Conservation (phyloP, 2,888 invertebrate species). For the Bhutanitis thaidina region DNA sequence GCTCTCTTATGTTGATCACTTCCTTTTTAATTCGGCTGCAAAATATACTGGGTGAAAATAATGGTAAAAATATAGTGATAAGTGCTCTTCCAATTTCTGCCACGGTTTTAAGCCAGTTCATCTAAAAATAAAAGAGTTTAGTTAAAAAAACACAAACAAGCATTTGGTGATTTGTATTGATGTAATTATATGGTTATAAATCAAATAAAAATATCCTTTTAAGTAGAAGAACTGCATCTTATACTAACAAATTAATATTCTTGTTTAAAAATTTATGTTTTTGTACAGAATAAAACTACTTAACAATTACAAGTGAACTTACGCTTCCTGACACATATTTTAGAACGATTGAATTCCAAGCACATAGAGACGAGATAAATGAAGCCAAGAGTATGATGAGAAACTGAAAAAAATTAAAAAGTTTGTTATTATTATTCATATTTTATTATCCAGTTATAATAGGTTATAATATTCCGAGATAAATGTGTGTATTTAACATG, state of each 20-base stretch:
- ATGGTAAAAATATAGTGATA: not conserved
- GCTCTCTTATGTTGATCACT: not conserved
- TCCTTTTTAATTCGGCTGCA: slow-evolving; percentile 2
- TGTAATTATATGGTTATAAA: no score
- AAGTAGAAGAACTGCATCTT: no score
- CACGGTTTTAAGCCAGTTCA: not conserved
- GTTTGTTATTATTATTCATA: no score
- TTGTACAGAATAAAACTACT: no score
- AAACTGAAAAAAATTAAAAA: slow-evolving; percentile 4
- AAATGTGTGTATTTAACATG: not conserved
- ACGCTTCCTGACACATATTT: not conserved
- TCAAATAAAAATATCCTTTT: no score
- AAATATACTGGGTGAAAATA: slow-evolving; percentile 4
- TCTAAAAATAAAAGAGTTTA: not conserved
- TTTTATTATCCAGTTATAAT: no score
- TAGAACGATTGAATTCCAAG: not conserved
- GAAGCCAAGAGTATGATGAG: not conserved
- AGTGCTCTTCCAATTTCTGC: not conserved
- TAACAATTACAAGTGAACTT: no score
- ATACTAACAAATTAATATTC: no score
- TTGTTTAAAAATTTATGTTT: no score
- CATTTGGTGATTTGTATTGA: no score
- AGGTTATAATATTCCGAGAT: no score
- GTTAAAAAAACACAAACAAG: no score
- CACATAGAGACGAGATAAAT: not conserved